phyloP scores from a whole-genome alignment of 2,113 vertebrate species.

The Ammospiza nelsoni region DNA sequence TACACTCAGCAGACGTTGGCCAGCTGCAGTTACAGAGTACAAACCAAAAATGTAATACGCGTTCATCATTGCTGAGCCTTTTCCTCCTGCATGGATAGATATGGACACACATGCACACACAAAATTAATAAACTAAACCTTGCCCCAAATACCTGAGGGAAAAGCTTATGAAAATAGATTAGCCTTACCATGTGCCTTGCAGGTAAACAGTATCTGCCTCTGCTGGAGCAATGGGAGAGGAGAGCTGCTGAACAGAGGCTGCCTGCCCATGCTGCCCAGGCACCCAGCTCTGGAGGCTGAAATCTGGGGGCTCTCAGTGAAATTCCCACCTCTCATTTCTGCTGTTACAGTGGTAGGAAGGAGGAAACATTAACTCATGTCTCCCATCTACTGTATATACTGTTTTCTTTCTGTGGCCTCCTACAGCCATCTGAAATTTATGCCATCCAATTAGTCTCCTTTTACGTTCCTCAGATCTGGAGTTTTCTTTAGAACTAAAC shows the following conservation, averaged over 20 bases:
- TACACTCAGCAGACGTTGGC: not conserved
- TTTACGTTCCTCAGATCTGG: not conserved
- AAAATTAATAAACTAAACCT: constrained; percentile 46
- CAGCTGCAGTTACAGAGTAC: not conserved
- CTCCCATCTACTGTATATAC: not conserved
- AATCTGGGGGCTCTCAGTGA: not conserved
- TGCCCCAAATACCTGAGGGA: constrained; percentile 43
- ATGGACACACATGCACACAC: not conserved
- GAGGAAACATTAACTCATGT: not conserved
- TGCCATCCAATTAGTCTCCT: not conserved
- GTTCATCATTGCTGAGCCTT: not conserved
- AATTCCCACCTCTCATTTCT: not conserved
- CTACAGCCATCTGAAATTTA: not conserved
- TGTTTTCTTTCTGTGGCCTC: not conserved
- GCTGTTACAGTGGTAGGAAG: not conserved
- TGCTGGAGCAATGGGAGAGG: not conserved
- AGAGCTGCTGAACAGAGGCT: not conserved
- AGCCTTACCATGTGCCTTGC: constrained; percentile 18
- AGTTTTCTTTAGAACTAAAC: constrained; percentile 16
- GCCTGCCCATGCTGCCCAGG: accelerated
- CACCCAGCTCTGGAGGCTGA: not conserved
- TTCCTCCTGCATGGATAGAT: not conserved
- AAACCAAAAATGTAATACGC: not conserved
- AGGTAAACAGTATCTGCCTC: constrained; percentile 32
- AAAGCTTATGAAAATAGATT: constrained; percentile 57